Conservation (phyloP, 2,113 vertebrate species). For the Craseonycteris thonglongyai region DNA sequence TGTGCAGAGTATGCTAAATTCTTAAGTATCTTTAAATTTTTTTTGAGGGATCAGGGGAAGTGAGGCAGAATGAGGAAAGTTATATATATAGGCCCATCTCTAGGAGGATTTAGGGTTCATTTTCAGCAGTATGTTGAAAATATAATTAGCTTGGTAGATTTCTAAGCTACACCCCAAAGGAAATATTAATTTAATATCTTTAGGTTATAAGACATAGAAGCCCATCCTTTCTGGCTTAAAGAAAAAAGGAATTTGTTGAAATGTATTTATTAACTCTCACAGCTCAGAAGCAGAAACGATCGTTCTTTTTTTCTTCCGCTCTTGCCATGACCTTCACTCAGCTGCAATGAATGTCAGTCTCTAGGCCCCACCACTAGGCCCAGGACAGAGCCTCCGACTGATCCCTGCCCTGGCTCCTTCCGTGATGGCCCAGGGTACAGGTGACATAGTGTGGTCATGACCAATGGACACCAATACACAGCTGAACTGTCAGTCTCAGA, state of each 20-base stretch:
- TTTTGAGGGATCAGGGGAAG: background rate
- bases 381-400: background rate
- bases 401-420: background rate
- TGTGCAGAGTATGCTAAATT: background rate
- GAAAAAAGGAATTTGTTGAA: background rate
- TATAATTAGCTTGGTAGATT: constrained; percentile 37
- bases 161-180: background rate
- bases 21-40: background rate
- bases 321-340: background rate
- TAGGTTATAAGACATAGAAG: constrained; percentile 4
- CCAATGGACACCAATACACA: background rate
- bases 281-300: background rate
- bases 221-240: constrained; percentile 13
- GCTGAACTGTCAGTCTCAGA: background rate
- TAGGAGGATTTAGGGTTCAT: background rate
- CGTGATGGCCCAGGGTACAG: background rate
- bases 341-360: background rate
- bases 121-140: constrained; percentile 23
- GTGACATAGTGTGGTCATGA: background rate
- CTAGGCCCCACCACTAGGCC: background rate
- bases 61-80: background rate
- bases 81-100: background rate
- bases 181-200: constrained; percentile 42
- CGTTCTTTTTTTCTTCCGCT: background rate
- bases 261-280: background rate